These are phyloP conservation scores for Mamestra brassicae DNA, from an alignment of 2,888 invertebrate genomes.

Conservation along the genomic window DNA sequence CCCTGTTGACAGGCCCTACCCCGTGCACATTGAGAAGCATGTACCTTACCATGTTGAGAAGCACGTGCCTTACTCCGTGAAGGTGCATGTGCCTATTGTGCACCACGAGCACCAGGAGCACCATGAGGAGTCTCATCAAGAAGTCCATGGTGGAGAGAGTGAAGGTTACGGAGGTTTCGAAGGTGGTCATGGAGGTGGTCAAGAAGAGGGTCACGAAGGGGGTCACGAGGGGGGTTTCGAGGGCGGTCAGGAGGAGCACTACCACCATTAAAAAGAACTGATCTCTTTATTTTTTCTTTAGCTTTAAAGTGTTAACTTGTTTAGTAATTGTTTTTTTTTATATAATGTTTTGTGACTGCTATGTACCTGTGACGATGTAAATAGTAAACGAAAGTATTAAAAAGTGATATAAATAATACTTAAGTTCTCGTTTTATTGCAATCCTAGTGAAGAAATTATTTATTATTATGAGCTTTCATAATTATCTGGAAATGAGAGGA, in stretches of 20 bases:
- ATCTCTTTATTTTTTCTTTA: constrained; percentile 85
- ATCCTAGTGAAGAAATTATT: not conserved
- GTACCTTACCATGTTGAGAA: constrained; percentile 93
- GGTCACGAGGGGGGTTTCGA: constrained; percentile 51
- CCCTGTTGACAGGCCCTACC: constrained; percentile 91
- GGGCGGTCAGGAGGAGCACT: constrained; percentile 57
- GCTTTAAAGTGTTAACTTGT: constrained; percentile 89
- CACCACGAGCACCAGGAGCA: constrained; percentile 42
- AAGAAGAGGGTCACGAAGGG: constrained; percentile 36
- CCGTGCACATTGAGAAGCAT: constrained; percentile 92
- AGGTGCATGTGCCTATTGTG: constrained; percentile 93
- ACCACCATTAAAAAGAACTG: constrained; percentile 88
- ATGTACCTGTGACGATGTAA: constrained; percentile 81
- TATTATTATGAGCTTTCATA: constrained; percentile 2
- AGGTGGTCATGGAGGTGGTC: constrained; percentile 32
- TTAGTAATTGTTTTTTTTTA: constrained; percentile 81
- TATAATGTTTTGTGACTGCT: constrained; percentile 81
- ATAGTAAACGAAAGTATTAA: constrained; percentile 89
- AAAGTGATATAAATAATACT: constrained; percentile 77
- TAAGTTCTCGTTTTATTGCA: constrained; percentile 54
- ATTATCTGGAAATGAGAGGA: not conserved
- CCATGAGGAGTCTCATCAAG: constrained; percentile 49
- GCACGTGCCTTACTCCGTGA: constrained; percentile 93
- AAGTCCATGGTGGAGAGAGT: constrained; percentile 43
- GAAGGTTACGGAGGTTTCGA: constrained; percentile 49